These are phyloP conservation scores for Neodon shergylaensis DNA, from an alignment of 2,113 vertebrate species.

Conservation along the genomic window DNA sequence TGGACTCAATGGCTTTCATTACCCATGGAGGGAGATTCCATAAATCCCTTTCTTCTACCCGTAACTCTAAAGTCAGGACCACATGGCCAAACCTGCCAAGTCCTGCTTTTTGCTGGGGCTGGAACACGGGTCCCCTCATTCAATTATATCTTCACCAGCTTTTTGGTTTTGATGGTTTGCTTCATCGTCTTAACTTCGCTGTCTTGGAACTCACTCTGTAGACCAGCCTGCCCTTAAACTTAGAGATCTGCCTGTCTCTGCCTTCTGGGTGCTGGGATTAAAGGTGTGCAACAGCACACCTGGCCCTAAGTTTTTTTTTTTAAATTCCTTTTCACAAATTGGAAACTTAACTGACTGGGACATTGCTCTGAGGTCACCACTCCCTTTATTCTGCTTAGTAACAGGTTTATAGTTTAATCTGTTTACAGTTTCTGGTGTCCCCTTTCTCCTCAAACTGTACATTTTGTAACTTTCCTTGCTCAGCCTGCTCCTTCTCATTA, in stretches of 20 bases:
- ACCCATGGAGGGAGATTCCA: background rate
- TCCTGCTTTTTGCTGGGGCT: background rate
- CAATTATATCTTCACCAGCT: background rate
- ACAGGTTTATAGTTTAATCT: background rate
- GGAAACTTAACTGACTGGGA: background rate
- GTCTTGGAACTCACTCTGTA: background rate
- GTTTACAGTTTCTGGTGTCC: background rate
- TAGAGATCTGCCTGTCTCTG: background rate
- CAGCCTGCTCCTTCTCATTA: background rate
- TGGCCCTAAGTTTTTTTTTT: background rate
- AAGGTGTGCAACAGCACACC: background rate
- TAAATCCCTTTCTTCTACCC: background rate
- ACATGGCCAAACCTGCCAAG: background rate
- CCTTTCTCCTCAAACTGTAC: background rate
- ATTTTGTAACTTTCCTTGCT: background rate
- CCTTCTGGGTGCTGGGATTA: background rate
- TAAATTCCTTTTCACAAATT: background rate
- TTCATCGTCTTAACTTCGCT: background rate
- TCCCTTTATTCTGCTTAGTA: background rate
- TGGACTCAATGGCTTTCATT: background rate
- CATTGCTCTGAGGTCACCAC: background rate
- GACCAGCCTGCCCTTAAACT: background rate
- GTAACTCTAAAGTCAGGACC: background rate
- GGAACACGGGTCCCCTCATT: background rate
- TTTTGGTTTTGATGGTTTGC: background rate